A percentile compares a stretch with the other conserved stretches of the same genome.
Conservation (phyloP, 2,113 vertebrate species). For the Cacatua alba region DNA sequence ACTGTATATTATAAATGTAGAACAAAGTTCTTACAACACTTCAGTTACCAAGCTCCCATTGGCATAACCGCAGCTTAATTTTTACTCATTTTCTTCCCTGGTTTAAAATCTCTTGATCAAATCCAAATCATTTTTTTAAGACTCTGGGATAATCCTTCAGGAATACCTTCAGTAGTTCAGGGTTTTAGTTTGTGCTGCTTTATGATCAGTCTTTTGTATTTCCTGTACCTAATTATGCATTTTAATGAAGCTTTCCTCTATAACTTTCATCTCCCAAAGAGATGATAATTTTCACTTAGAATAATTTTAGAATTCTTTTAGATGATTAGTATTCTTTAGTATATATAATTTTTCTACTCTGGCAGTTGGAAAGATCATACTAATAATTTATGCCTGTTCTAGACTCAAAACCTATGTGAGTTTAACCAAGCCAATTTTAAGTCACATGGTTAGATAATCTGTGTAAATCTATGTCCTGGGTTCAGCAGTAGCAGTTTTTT, state of each 20-base stretch:
- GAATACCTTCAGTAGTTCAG: constrained; percentile 36
- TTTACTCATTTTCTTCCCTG: constrained; percentile 31
- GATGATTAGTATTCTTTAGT: constrained; percentile 57
- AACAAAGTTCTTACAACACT: neutral
- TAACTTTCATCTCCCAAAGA: constrained; percentile 61
- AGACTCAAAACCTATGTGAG: neutral
- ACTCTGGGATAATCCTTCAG: constrained; percentile 38
- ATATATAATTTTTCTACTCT: constrained; percentile 37
- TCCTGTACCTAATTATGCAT: constrained; percentile 54
- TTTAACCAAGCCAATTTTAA: constrained; percentile 10
- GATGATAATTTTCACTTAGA: constrained; percentile 68
- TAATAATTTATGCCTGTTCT: constrained; percentile 13
- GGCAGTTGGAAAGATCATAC: neutral
- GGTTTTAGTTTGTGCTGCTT: constrained; percentile 46
- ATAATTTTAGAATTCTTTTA: constrained; percentile 65
- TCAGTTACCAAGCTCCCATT: neutral
- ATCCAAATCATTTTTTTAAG: constrained; percentile 46
- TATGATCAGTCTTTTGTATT: constrained; percentile 65
- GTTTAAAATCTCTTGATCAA: constrained; percentile 39
- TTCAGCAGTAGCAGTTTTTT: no score
- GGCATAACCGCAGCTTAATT: constrained; percentile 5
- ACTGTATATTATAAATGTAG: neutral
- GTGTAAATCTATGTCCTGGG: neutral
- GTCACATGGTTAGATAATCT: neutral
- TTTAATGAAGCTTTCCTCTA: constrained; percentile 54